Evolutionary conservation across 2,797 vertebrate species (phyloP), one percentile per base, ranked within the genome.

Genomic region (Morus bassanus): DNA sequence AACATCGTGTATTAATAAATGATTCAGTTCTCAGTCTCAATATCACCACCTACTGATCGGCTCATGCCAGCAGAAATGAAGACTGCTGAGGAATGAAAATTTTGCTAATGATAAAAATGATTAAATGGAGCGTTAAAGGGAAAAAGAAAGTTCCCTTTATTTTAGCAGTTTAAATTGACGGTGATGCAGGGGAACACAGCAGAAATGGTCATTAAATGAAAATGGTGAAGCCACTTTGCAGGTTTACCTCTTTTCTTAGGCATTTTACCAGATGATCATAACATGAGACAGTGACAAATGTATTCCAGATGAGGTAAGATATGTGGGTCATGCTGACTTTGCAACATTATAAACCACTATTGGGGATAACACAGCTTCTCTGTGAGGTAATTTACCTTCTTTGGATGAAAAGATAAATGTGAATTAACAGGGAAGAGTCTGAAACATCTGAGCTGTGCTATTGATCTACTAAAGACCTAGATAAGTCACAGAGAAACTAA

Each of bases 321-420:
- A 89, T 70, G 76, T 94, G 89, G 97, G 89, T 96, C 94, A 53
- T 69, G 95, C 96, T 93, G 94, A 95, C 83, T 95, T 90, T n/a
- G 93, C 96, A 95, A 82, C 96, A 75, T 91, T 92, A 92, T 54
- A 87, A 91, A 81, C 88, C 25, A 10, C 91, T 87, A 10, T 0
- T 85, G 85, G 87, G 94, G 87, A 95, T 80, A 96, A 77, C 94
- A 84, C 72, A 81, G 89, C 64, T 89, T 97, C 83, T 92, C 83
- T 39, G 74, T 77, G 72, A 91, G 77, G 89, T 92, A 89, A 95
- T 94, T 95, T 93, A 88, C 95, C 83, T 95, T 94, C 92, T 94
- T 91, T 60, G 72, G 92, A 90, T 94, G 94, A 92, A 93, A 95
- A 94, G 93, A 96, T 90, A 90, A 91, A 96, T 91, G 91, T 8